Percentiles rank a stretch among this genome's conserved stretches.
Conservation (phyloP, 2,888 invertebrate genomes). For the Taenaris catops region DNA sequence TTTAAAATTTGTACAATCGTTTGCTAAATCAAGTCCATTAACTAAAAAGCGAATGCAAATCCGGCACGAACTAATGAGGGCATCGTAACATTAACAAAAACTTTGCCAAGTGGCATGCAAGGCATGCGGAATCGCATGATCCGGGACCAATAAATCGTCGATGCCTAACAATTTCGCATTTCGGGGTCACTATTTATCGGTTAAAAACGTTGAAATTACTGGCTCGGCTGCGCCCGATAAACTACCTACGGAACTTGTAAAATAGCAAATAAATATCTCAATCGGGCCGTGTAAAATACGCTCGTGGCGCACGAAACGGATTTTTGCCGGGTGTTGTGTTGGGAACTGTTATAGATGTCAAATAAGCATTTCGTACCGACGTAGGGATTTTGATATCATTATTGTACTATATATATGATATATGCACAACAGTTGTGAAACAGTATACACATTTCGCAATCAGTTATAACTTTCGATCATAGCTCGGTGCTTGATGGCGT, state of each 20-base stretch:
- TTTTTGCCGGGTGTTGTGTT: conserved; percentile 9
- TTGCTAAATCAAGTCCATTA: conserved; percentile 17
- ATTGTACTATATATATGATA: no score
- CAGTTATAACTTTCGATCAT: no score
- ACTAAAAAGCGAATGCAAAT: conserved; percentile 25
- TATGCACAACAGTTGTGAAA: no score
- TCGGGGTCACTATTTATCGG: conserved; percentile 40
- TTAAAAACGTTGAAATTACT: conserved; percentile 44
- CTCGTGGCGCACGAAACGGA: conserved; percentile 42
- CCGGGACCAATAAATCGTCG: conserved; percentile 41
- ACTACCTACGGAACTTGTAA: conserved; percentile 52
- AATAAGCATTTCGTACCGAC: conserved; percentile 8
- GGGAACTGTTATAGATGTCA: conserved; percentile 3
- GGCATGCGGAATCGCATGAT: conserved; percentile 33
- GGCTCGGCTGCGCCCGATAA: conserved; percentile 32
- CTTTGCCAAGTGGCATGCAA: conserved; percentile 28
- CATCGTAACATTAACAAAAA: conserved; percentile 30
- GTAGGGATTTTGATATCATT: no score
- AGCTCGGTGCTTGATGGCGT: no score
- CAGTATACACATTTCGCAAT: no score
- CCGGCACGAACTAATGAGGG: conserved; percentile 29
- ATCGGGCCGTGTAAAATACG: conserved; percentile 52
- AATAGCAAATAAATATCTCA: conserved; percentile 66
- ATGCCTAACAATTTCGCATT: conserved; percentile 43
- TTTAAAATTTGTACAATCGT: conserved; percentile 5